phyloP scores from a whole-genome alignment of 2,113 vertebrate genomes.

The Naja naja region DNA sequence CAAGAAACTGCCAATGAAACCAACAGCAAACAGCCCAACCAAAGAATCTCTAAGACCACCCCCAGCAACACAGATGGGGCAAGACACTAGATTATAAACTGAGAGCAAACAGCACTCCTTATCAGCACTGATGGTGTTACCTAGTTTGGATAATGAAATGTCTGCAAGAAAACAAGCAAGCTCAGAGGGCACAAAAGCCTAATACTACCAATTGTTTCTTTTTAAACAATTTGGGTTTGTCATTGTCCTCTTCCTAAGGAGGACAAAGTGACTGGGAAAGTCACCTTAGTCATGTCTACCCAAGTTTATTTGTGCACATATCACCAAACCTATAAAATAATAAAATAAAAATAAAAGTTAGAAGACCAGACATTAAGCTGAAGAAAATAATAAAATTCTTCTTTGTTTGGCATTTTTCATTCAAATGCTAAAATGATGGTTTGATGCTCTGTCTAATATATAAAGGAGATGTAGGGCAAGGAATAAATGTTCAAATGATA shows the following conservation, averaged over 20 bases:
- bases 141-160: not conserved
- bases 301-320: not conserved
- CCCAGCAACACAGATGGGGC: too few relatives aligned
- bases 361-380: not conserved
- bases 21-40: not conserved
- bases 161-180: not conserved
- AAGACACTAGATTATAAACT: not conserved
- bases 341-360: not conserved
- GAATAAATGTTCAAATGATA: not conserved
- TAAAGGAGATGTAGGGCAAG: not conserved
- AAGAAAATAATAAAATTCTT: not conserved
- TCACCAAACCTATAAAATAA: not conserved
- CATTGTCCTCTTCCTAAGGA: not conserved
- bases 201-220: not conserved
- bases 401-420: not conserved
- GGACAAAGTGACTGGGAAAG: not conserved
- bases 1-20: not conserved
- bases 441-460: not conserved
- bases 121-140: not conserved
- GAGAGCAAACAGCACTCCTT: not conserved
- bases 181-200: not conserved
- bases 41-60: too few relatives aligned
- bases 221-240: not conserved
- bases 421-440: not conserved
- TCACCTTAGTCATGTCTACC: not conserved